Percentiles rank a stretch among this genome's conserved stretches.
These are phyloP conservation scores for Astreopora myriophthalma DNA, from an alignment of 64 coral and sea anemone species.

Conservation along the genomic window DNA sequence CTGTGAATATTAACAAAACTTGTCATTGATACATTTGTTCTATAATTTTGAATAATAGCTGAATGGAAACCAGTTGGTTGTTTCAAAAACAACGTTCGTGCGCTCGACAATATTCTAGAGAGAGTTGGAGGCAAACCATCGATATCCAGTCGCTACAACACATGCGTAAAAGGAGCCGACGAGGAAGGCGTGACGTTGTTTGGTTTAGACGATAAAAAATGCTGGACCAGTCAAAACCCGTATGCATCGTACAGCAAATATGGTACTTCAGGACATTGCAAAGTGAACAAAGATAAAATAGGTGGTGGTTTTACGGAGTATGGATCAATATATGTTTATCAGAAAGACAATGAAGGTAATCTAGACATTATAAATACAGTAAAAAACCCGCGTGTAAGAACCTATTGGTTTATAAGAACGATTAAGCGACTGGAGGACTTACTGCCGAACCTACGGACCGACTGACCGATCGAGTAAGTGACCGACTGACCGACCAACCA, in stretches of 20 bases:
- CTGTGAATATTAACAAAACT: no score
- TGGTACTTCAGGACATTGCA: conserved; percentile 10
- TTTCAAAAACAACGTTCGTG: not conserved
- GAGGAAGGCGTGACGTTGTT: not conserved
- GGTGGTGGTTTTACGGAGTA: not conserved
- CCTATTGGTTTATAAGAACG: no score
- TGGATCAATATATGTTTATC: not conserved
- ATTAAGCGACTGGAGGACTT: no score
- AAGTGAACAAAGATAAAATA: not conserved
- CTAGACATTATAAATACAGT: no score
- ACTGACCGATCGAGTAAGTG: no score
- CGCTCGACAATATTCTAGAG: not conserved
- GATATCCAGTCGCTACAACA: not conserved
- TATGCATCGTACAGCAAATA: not conserved
- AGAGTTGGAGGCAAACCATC: not conserved
- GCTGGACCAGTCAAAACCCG: not conserved
- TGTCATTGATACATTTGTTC: not conserved
- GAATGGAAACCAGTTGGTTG: conserved; percentile 7
- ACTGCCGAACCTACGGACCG: no score
- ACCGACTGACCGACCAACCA: no score
- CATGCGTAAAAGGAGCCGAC: not conserved
- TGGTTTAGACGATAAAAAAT: conserved; percentile 5
- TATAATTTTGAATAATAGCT: not conserved
- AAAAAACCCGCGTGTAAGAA: no score
- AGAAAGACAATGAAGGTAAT: not conserved